Conservation (phyloP, 1,140 invertebrate species). For the Luehdorfia chinensis region DNA sequence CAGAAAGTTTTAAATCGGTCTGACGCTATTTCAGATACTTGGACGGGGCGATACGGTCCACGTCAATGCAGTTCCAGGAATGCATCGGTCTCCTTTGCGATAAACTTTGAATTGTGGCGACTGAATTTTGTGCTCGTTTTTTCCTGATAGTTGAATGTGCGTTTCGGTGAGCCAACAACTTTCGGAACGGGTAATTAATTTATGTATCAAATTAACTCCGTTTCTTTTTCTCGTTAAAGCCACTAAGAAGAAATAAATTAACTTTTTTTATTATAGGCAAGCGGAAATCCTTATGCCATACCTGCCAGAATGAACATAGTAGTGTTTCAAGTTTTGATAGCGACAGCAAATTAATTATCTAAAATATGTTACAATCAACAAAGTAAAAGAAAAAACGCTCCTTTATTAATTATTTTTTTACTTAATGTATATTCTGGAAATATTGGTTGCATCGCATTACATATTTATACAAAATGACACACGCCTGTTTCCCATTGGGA, state of each 20-base stretch:
- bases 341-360: background rate
- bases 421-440: too few species aligned
- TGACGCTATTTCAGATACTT: slow-evolving; percentile 37
- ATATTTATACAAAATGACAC: too few species aligned
- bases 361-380: too few species aligned
- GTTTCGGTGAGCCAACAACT: slow-evolving; percentile 11
- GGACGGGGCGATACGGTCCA: slow-evolving; percentile 37
- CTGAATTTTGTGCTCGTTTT: slow-evolving; percentile 46
- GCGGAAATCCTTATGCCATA: background rate
- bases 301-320: background rate
- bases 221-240: slow-evolving; percentile 1
- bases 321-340: background rate
- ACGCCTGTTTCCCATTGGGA: too few species aligned
- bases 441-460: too few species aligned
- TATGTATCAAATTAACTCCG: slow-evolving; percentile 12
- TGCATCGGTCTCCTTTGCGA: slow-evolving; percentile 67
- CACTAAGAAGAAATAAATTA: slow-evolving; percentile 7
- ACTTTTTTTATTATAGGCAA: slow-evolving; percentile 1
- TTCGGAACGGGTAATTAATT: slow-evolving; percentile 16
- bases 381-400: too few species aligned
- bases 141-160: slow-evolving; percentile 25
- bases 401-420: too few species aligned
- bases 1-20: slow-evolving; percentile 32
- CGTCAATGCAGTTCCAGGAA: slow-evolving; percentile 69
- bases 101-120: slow-evolving; percentile 48